Conservation (phyloP, 2,888 invertebrate species). For the Tipula helvola region DNA sequence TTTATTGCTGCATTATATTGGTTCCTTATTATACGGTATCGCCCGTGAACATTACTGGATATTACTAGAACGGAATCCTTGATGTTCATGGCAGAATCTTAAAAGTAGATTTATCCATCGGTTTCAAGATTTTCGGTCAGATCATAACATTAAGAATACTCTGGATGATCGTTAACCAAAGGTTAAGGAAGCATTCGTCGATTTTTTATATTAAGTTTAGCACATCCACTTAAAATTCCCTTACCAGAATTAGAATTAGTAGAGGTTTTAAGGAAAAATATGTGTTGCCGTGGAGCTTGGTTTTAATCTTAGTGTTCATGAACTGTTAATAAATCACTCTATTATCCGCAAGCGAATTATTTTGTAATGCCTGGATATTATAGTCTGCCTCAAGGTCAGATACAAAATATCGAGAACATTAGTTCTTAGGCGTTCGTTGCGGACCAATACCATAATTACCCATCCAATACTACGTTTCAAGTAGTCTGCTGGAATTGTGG, state of each 20-base stretch:
- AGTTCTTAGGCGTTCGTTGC: too few species aligned
- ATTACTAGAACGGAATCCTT: neutral
- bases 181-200: neutral
- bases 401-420: too few species aligned
- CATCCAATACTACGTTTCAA: too few species aligned
- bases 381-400: too few species aligned
- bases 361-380: neutral
- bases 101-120: neutral
- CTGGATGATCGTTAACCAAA: neutral
- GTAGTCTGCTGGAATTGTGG: too few species aligned
- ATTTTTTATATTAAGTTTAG: neutral
- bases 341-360: neutral
- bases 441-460: too few species aligned
- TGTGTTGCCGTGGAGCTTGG: too few species aligned
- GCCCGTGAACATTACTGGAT: neutral
- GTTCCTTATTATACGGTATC: neutral
- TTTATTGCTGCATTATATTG: neutral
- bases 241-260: neutral
- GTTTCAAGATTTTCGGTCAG: neutral
- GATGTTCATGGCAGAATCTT: neutral
- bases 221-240: neutral
- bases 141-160: neutral
- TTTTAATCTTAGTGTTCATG: too few species aligned
- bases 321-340: neutral
- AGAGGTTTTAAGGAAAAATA: neutral